These are phyloP conservation scores for silkworm (Bombyx mori) DNA, from an alignment of 1,140 invertebrate species.

Conservation along the genomic window ASM3026992v2 NC_085114.1:814501-815000, in stretches of 20 bases:
- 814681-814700: conserved; percentile 5
- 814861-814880: background rate
- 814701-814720: conserved; percentile 7
- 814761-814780: background rate
- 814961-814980: too few species aligned
- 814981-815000: too few species aligned
- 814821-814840: background rate
- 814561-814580: too few species aligned
- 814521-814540: too few species aligned
- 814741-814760: background rate
- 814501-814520: too few species aligned
- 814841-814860: background rate
- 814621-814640: too few species aligned
- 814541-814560: too few species aligned
- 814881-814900: background rate
- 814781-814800: background rate
- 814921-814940: too few species aligned
- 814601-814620: too few species aligned
- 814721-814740: conserved; percentile 5
- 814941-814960: too few species aligned
- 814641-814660: conserved; percentile 8
- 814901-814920: background rate
- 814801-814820: too few species aligned
- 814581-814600: too few species aligned
- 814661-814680: conserved; percentile 8